Evolutionary conservation across 2,888 invertebrate genomes (phyloP).

Genomic region (Perdita meconis): DNA sequence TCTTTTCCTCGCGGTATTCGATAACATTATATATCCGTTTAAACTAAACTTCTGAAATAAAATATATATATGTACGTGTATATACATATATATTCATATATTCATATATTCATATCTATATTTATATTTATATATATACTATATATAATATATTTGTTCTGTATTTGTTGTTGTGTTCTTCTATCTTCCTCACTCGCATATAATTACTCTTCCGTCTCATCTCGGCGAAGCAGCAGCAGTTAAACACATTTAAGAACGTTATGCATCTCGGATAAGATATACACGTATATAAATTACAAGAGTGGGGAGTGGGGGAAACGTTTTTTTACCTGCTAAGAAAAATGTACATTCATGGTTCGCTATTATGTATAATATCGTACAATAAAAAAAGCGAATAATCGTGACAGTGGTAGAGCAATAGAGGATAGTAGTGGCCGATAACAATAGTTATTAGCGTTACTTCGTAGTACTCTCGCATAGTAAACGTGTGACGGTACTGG

Average conservation of each 20-base stretch:
- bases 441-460: conserved; percentile 28
- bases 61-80: conserved; percentile 73
- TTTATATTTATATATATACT: conserved; percentile 62
- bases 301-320: conserved; percentile 61
- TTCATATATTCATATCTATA: conserved; percentile 57
- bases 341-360: conserved; percentile 79
- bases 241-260: conserved; percentile 79
- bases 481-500: conserved; percentile 44
- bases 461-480: conserved; percentile 47
- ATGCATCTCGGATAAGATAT: conserved; percentile 67
- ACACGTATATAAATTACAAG: conserved; percentile 78
- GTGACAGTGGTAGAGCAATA: conserved; percentile 51
- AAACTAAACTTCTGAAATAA: conserved; percentile 79
- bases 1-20: conserved; percentile 58
- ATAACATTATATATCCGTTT: conserved; percentile 66
- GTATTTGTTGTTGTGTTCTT: background rate
- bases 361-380: conserved; percentile 75
- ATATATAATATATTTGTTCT: conserved; percentile 61
- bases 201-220: conserved; percentile 60
- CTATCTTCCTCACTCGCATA: conserved; percentile 44
- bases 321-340: conserved; percentile 75
- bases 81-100: conserved; percentile 63
- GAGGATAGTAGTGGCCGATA: conserved; percentile 43
- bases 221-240: conserved; percentile 76
- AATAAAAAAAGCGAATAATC: conserved; percentile 76